A percentile compares a stretch with the other conserved stretches of the same genome.
Evolutionary conservation across 2,888 invertebrate genomes (phyloP).

Genomic region (Tridacna crocea): DNA sequence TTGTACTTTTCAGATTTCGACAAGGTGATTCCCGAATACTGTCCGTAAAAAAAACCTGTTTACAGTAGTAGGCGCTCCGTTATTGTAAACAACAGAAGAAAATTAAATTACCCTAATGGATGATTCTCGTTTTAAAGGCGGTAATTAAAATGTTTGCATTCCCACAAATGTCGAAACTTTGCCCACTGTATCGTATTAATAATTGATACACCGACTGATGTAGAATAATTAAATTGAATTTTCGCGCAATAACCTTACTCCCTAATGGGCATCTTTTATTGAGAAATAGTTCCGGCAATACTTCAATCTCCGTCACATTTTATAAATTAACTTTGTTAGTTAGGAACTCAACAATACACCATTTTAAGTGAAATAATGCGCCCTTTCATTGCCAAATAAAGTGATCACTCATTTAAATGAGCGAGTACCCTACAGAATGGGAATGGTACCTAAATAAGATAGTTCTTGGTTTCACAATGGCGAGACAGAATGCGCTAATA

Average conservation of each 20-base stretch:
- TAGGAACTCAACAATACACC: constrained; percentile 43
- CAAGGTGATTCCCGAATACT: too few species aligned
- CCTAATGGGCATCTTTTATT: constrained; percentile 59
- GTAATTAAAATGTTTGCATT: constrained; percentile 48
- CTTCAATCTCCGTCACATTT: constrained; percentile 57
- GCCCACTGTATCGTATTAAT: constrained; percentile 47
- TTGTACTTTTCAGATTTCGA: too few species aligned
- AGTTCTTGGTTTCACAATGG: constrained; percentile 9
- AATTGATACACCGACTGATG: constrained; percentile 55
- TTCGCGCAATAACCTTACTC: constrained; percentile 56
- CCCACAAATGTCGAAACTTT: constrained; percentile 12
- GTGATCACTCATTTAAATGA: constrained; percentile 45
- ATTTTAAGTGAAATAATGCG: constrained; percentile 28
- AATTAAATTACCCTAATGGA: constrained; percentile 43
- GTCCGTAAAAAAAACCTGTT: too few species aligned
- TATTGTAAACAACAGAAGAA: background rate
- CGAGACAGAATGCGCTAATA: background rate
- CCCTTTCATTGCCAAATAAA: constrained; percentile 37
- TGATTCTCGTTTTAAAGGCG: constrained; percentile 25
- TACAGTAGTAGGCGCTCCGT: too few species aligned
- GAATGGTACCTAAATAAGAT: constrained; percentile 9
- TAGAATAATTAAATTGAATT: constrained; percentile 55
- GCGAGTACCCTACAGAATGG: constrained; percentile 37
- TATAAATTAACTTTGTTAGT: constrained; percentile 63
- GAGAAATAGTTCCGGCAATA: constrained; percentile 49